Evolutionary conservation across 1,140 invertebrate genomes (phyloP), one percentile per base, ranked within the genome.

Genomic region (Magallana gigas): DNA sequence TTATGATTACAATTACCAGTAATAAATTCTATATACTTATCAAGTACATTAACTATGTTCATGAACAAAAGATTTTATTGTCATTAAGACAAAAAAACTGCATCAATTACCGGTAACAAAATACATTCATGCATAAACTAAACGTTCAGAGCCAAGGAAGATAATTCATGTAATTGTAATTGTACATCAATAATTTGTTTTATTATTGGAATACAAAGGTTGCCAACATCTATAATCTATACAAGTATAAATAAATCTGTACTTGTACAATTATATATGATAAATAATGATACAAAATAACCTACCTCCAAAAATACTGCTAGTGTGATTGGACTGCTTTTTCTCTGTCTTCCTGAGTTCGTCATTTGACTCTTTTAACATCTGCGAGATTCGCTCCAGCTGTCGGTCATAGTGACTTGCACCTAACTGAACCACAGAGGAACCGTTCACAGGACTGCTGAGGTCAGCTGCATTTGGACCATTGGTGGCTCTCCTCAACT

Each of bases 261-360:
- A 48, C 5, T 48, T 48, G 36, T 48, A 48, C 36, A 4, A 48
- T 48, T 48, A 2, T 48, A 48, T 5, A 1, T 48, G 5, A 48
- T 48, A 48, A 48, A 48, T 48, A 48, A 48, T 4, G 36, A 48
- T 48, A 48, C 36, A 48, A 48, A 48, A 48, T 4, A 84, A 9
- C 12, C 18, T 84, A 93, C 92, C 90, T 90, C 90, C 89, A 91
- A 93, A 93, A 64, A 93, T 91, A 84, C 92, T 93, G 14, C 85
- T 87, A 8, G 85, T 36, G 29, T 86, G 60, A 58, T 85, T 83
- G 12, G 87, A 48, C 6, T 83, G 82, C 36, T 82, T 48, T 71
- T 57, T 85, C 18, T 87, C 57, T n/a, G 81, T 48, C 23, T 88
- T 90, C 6, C 68, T 71, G 64, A 85, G 87, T 57, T 90, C 89